These are phyloP conservation scores for Prunella strophiata DNA, from an alignment of 2,797 vertebrate species.

Conservation along the genomic window DNA sequence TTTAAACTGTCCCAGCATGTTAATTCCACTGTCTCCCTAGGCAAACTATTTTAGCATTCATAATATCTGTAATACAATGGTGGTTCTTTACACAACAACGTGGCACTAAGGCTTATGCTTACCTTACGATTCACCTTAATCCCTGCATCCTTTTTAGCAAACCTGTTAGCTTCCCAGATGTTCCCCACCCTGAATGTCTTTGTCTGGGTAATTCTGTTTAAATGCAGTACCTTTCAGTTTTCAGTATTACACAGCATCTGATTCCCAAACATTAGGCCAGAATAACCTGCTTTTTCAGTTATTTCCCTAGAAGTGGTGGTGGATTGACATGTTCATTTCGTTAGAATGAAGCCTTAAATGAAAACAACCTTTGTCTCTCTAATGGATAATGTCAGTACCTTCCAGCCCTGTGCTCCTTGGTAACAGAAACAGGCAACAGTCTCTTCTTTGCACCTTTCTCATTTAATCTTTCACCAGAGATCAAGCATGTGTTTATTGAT, in stretches of 20 bases:
- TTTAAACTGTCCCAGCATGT: background rate
- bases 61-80: background rate
- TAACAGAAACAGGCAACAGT: background rate
- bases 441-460: background rate
- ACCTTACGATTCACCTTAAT: background rate
- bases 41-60: background rate
- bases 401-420: background rate
- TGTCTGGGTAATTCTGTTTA: background rate
- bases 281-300: conserved; percentile 11
- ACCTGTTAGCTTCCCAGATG: background rate
- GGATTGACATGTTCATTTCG: background rate
- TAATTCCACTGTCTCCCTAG: background rate
- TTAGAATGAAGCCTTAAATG: background rate
- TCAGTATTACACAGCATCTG: background rate
- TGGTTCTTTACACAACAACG: background rate
- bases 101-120: background rate
- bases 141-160: background rate
- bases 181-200: background rate
- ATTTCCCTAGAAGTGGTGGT: background rate
- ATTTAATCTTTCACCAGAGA: background rate
- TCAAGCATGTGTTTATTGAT: background rate
- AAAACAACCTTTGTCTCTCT: background rate
- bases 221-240: background rate
- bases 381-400: background rate
- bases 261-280: background rate